A percentile compares a stretch with the other conserved stretches of the same genome.
Conservation (phyloP, 1,140 invertebrate genomes). For the Cherax quadricarinatus region DNA sequence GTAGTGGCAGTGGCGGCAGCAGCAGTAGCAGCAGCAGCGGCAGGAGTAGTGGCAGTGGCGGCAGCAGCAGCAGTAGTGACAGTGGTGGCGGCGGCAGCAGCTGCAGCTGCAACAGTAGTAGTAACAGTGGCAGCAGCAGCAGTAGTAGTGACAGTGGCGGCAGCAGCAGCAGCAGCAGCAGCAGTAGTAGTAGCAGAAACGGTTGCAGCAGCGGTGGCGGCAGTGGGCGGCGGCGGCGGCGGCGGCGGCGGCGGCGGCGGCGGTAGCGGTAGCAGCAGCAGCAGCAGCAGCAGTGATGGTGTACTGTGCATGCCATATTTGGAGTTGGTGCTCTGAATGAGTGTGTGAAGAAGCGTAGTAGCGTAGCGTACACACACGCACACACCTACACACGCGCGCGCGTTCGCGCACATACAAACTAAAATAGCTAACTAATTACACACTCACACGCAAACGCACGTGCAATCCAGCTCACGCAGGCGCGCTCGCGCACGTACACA, state of each 20-base stretch:
- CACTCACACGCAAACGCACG: neutral
- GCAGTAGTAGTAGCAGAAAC: neutral
- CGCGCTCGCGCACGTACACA: too few species aligned
- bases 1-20: neutral
- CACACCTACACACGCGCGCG: constrained; percentile 24
- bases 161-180: neutral
- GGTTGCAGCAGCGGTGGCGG: neutral
- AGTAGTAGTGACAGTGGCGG: neutral
- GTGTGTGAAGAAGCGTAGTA: constrained; percentile 2
- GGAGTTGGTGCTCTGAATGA: neutral
- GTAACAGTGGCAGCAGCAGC: neutral
- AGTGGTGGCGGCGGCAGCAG: neutral
- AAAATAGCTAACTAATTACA: too few species aligned
- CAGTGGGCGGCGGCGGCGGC: neutral
- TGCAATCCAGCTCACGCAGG: neutral
- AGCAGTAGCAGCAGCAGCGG: too few species aligned
- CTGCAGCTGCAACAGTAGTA: too few species aligned
- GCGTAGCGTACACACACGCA: constrained; percentile 5
- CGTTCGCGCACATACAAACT: neutral
- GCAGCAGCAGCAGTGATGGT: neutral
- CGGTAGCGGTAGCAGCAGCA: neutral
- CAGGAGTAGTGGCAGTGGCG: neutral
- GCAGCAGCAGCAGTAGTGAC: neutral
- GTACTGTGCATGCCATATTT: neutral
- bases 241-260: neutral